Evolutionary conservation across 2,888 invertebrate species (phyloP).

Genomic region (Erpobdella octoculata): DNA sequence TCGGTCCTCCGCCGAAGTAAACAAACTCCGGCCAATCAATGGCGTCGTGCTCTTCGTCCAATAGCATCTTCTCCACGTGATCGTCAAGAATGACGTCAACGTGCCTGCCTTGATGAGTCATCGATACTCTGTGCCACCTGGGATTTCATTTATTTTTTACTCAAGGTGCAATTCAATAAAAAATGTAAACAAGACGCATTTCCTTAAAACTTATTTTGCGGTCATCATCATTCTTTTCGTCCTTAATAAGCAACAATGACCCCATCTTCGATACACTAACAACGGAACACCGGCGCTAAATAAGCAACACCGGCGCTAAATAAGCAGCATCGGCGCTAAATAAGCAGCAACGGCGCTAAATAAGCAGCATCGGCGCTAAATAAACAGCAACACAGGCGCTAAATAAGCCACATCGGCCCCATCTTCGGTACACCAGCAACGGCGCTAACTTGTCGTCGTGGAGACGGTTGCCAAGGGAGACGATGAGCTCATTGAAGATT

Average conservation of each 20-base stretch:
- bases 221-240: slow-evolving; percentile 13
- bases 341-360: slow-evolving; percentile 35
- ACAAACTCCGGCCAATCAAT: slow-evolving; percentile 87
- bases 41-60: slow-evolving; percentile 57
- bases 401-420: neutral
- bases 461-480: slow-evolving; percentile 44
- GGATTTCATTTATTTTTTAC: no score
- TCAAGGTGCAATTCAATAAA: no score
- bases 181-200: neutral
- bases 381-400: neutral
- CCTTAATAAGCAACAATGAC: neutral
- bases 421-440: slow-evolving; percentile 18
- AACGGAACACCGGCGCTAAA: no score
- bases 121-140: slow-evolving; percentile 63
- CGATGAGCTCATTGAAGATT: slow-evolving; percentile 39
- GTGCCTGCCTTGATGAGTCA: slow-evolving; percentile 68
- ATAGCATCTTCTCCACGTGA: slow-evolving; percentile 56
- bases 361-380: slow-evolving; percentile 48
- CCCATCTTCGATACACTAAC: neutral
- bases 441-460: slow-evolving; percentile 46
- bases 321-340: neutral
- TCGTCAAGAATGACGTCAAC: slow-evolving; percentile 69
- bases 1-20: slow-evolving; percentile 73
- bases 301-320: neutral
- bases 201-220: neutral